Conservation (phyloP, 2,888 invertebrate species). For the Protodeltote pygarga region DNA sequence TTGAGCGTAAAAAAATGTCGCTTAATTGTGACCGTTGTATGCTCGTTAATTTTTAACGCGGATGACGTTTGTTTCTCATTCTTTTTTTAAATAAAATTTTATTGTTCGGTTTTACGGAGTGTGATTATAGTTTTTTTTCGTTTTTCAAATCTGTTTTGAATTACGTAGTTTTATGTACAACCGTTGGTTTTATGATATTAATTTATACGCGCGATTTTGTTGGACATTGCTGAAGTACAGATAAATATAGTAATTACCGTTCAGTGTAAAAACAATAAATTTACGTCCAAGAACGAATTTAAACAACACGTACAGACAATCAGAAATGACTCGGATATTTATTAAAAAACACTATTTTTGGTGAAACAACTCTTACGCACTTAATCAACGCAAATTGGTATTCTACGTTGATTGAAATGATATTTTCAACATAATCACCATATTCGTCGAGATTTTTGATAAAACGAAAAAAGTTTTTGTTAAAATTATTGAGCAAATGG, state of each 20-base stretch:
- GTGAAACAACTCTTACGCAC: constrained; percentile 42
- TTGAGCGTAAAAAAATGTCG: constrained; percentile 58
- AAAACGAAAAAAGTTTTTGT: neutral
- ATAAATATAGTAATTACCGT: constrained; percentile 51
- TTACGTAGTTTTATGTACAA: neutral
- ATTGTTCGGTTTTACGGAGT: constrained; percentile 2
- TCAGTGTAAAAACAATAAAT: constrained; percentile 53
- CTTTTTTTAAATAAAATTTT: constrained; percentile 2
- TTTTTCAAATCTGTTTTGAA: neutral
- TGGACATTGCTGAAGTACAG: constrained; percentile 29
- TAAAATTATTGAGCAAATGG: constrained; percentile 10
- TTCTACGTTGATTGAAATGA: constrained; percentile 7
- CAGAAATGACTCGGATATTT: constrained; percentile 55
- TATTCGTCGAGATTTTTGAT: neutral
- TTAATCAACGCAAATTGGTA: constrained; percentile 44
- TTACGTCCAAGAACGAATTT: constrained; percentile 46
- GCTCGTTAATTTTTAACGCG: constrained; percentile 49
- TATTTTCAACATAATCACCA: constrained; percentile 14
- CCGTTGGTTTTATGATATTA: constrained; percentile 31
- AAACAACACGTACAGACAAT: constrained; percentile 46
- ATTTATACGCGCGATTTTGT: constrained; percentile 19
- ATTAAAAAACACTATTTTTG: constrained; percentile 64
- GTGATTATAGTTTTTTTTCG: neutral
- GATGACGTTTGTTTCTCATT: constrained; percentile 18
- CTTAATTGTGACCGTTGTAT: constrained; percentile 49